These are phyloP conservation scores for Brachymystax lenok DNA, from an alignment of 2,797 vertebrate genomes.

Conservation along the genomic window DNA sequence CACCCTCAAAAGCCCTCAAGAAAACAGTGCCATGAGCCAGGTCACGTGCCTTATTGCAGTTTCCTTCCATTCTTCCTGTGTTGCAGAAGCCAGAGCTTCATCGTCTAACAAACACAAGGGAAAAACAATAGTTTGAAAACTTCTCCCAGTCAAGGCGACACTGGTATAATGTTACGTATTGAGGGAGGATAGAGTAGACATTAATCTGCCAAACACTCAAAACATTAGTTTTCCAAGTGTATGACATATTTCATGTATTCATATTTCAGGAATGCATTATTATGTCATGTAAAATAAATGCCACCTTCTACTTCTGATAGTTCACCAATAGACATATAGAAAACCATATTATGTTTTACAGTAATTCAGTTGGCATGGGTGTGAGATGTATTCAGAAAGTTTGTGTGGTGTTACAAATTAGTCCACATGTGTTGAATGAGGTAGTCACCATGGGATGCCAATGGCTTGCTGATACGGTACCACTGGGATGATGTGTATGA, in stretches of 20 bases:
- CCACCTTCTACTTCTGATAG: background rate
- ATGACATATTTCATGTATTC: background rate
- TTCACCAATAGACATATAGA: background rate
- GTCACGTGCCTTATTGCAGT: constrained; percentile 51
- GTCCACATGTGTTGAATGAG: too few species aligned
- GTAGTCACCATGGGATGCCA: too few species aligned
- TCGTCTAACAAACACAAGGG: constrained; percentile 33
- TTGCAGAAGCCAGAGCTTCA: background rate
- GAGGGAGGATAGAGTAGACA: background rate
- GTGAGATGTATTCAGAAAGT: too few species aligned
- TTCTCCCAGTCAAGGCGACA: background rate
- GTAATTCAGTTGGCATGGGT: too few species aligned
- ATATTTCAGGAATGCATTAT: background rate
- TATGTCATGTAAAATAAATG: background rate
- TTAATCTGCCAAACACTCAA: background rate
- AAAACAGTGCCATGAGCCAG: constrained; percentile 5
- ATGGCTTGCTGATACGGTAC: too few species aligned
- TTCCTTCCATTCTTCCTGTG: constrained; percentile 71
- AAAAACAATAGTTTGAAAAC: background rate
- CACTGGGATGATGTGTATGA: too few species aligned
- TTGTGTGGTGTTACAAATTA: too few species aligned
- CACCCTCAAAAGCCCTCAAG: background rate
- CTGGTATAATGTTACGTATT: background rate
- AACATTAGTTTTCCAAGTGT: background rate
- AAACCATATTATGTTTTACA: background rate